phyloP scores from a whole-genome alignment of 2,888 invertebrate species.

The Adelphocoris suturalis region DNA sequence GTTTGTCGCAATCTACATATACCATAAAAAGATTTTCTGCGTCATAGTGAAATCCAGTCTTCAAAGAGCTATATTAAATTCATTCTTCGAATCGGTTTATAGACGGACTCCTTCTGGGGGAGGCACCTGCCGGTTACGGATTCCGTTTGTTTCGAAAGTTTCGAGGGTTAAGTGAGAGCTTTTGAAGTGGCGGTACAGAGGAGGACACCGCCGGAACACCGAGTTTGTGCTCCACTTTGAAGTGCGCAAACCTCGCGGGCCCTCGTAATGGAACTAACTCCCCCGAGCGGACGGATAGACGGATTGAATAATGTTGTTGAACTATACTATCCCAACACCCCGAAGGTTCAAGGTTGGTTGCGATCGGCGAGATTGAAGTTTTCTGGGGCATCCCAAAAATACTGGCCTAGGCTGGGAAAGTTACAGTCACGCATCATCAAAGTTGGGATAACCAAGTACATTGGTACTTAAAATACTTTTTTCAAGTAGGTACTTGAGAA shows the following conservation, averaged over 20 bases:
- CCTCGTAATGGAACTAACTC: neutral
- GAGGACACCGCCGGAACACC: neutral
- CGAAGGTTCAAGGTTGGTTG: too few species aligned
- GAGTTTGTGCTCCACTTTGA: conserved; percentile 24
- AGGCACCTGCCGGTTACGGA: neutral
- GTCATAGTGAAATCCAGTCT: neutral
- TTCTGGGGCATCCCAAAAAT: too few species aligned
- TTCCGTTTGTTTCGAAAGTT: conserved; percentile 13
- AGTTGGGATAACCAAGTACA: too few species aligned
- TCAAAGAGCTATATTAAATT: neutral
- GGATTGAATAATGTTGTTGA: conserved; percentile 27
- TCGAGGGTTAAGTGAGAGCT: neutral
- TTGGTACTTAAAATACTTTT: too few species aligned
- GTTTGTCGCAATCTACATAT: too few species aligned
- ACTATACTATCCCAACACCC: neutral
- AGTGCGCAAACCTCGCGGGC: neutral
- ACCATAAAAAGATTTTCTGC: too few species aligned
- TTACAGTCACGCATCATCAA: too few species aligned
- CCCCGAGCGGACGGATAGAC: neutral
- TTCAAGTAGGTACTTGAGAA: too few species aligned
- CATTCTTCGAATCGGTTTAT: neutral
- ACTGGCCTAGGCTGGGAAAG: too few species aligned
- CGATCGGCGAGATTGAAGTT: too few species aligned
- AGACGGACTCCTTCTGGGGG: neutral
- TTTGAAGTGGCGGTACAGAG: conserved; percentile 1